Evolutionary conservation across 2,888 invertebrate species (phyloP).

Genomic region (Homarus gammarus): DNA sequence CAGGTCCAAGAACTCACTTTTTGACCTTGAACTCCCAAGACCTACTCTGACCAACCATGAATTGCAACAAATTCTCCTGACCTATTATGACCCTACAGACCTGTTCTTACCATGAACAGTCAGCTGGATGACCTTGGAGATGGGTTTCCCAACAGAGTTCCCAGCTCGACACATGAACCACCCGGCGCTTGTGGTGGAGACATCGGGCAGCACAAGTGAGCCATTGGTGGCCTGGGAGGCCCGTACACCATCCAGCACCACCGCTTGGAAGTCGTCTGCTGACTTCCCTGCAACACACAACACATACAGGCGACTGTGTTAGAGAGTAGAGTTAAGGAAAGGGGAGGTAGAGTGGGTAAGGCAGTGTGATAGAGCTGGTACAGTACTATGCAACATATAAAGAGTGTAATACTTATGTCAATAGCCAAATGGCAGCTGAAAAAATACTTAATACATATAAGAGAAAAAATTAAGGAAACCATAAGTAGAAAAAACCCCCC

Average conservation of each 20-base stretch:
- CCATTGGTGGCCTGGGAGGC: slow-evolving; percentile 50
- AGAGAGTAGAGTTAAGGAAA: not conserved
- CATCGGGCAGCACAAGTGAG: slow-evolving; percentile 35
- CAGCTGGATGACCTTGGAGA: slow-evolving; percentile 79
- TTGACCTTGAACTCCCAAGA: not conserved
- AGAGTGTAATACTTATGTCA: no score
- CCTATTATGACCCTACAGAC: not conserved
- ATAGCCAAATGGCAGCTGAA: no score
- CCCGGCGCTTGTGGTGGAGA: slow-evolving; percentile 77
- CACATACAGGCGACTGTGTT: no score
- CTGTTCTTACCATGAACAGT: slow-evolving; percentile 80
- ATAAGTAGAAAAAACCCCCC: no score
- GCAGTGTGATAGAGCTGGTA: no score
- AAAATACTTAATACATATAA: no score
- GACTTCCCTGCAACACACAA: slow-evolving; percentile 14
- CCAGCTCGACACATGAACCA: slow-evolving; percentile 82
- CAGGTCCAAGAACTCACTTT: no score
- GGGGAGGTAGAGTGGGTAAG: no score
- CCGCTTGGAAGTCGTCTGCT: slow-evolving; percentile 52
- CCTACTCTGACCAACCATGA: not conserved
- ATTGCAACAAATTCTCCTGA: not conserved
- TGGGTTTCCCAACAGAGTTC: slow-evolving; percentile 79
- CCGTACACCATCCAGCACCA: slow-evolving; percentile 52
- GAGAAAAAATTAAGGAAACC: no score
- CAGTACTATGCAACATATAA: no score